phyloP scores from a whole-genome alignment of 2,888 invertebrate genomes.

The Tachina lurida region DNA sequence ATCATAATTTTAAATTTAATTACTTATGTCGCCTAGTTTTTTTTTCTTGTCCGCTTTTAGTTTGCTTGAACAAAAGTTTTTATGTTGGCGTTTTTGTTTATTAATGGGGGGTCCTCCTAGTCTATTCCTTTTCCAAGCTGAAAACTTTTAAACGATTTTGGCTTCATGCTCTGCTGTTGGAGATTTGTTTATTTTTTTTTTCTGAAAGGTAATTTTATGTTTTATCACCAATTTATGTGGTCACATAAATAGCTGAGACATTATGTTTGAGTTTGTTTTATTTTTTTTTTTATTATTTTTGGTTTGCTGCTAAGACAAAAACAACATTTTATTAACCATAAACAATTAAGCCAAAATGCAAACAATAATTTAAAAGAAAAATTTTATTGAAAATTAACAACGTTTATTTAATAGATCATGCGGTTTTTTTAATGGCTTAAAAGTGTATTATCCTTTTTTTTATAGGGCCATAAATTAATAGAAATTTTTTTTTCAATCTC shows the following conservation, averaged over 20 bases:
- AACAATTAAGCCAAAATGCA: conserved; percentile 20
- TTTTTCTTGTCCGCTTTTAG: not conserved
- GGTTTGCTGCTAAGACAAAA: not conserved
- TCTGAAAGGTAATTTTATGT: conserved; percentile 44
- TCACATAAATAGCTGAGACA: conserved; percentile 45
- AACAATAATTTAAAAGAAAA: not conserved
- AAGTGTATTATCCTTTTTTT: conserved; percentile 2
- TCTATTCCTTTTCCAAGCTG: conserved; percentile 34
- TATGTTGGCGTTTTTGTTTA: conserved; percentile 20
- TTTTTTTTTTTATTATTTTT: conserved; percentile 5
- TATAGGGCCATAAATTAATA: conserved; percentile 33
- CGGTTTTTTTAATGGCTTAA: conserved; percentile 30
- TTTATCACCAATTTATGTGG: conserved; percentile 70
- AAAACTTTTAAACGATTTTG: conserved; percentile 42
- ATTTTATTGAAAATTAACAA: conserved; percentile 34
- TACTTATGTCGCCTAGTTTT: conserved; percentile 70
- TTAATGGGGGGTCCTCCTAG: conserved; percentile 68
- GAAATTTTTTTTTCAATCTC: not conserved
- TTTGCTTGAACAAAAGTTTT: not conserved
- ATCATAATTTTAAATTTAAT: conserved; percentile 71
- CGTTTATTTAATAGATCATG: conserved; percentile 39
- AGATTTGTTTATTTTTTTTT: conserved; percentile 33
- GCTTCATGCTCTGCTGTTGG: not conserved
- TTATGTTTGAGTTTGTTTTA: not conserved
- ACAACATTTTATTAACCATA: conserved; percentile 28